These are phyloP conservation scores for Pterocles burchelli DNA, from an alignment of 2,113 vertebrate species.

Conservation along the genomic window DNA sequence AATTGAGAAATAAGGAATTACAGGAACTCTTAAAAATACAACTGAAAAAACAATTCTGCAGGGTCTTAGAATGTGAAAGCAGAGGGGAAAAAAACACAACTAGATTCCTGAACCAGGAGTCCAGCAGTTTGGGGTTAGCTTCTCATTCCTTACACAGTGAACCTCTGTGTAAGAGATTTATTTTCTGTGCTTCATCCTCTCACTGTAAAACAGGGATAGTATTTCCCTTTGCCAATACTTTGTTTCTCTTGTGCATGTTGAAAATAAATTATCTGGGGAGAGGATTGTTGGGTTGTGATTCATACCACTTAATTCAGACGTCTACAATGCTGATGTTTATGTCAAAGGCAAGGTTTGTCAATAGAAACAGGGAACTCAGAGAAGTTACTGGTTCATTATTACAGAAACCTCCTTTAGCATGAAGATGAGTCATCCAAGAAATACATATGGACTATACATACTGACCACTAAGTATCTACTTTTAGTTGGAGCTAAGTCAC, in stretches of 20 bases:
- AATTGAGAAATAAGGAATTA: not conserved
- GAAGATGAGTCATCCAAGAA: not conserved
- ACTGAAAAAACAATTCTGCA: not conserved
- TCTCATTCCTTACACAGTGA: not conserved
- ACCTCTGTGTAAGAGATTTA: not conserved
- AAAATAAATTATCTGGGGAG: not conserved
- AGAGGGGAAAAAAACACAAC: not conserved
- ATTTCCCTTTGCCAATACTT: not conserved
- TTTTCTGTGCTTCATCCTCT: not conserved
- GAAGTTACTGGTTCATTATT: not conserved
- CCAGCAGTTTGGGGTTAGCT: not conserved
- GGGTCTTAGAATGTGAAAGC: not conserved
- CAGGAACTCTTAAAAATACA: not conserved
- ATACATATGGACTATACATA: not conserved
- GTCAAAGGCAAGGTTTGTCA: not conserved
- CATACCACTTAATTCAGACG: not conserved
- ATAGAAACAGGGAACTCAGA: not conserved
- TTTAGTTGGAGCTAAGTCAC: not conserved
- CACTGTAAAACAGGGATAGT: not conserved
- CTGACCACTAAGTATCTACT: not conserved
- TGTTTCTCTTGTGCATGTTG: not conserved
- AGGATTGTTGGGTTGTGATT: not conserved
- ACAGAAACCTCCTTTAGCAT: not conserved
- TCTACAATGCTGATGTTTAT: not conserved
- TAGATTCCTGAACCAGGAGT: not conserved